These are phyloP conservation scores for Eufriesea mexicana DNA, from an alignment of 1,140 invertebrate genomes.

Conservation along the genomic window DNA sequence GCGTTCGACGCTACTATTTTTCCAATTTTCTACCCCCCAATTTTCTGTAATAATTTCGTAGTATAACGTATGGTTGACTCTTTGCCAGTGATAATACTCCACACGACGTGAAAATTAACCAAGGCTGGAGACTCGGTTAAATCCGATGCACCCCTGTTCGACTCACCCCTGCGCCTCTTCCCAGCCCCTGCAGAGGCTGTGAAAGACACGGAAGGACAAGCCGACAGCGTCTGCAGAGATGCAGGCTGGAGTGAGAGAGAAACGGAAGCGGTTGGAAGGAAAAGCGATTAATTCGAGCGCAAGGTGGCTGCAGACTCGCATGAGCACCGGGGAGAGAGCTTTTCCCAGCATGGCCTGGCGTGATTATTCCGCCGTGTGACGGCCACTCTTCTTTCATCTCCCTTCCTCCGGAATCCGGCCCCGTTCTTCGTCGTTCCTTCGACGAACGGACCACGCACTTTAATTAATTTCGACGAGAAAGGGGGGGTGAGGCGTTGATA, in stretches of 20 bases:
- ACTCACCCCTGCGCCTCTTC: too few relatives aligned
- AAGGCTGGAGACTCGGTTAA: too few relatives aligned
- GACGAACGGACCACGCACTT: constrained; percentile 40
- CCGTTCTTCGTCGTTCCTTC: background rate
- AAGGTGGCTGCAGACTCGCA: constrained; percentile 18
- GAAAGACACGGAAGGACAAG: background rate
- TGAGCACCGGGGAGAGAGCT: background rate
- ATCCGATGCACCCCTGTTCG: too few relatives aligned
- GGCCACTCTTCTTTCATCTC: background rate
- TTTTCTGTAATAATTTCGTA: too few relatives aligned
- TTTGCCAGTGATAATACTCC: too few relatives aligned
- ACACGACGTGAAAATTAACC: too few relatives aligned
- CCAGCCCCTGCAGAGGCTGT: background rate
- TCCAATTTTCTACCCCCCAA: too few relatives aligned
- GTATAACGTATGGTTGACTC: too few relatives aligned
- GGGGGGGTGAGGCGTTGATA: constrained; percentile 8
- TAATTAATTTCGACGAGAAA: constrained; percentile 59
- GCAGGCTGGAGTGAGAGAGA: background rate
- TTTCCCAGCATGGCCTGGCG: constrained; percentile 1
- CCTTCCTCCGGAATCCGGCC: too few relatives aligned
- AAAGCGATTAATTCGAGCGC: constrained; percentile 44
- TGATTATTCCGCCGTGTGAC: constrained; percentile 28
- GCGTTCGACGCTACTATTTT: too few relatives aligned
- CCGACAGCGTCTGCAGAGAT: background rate
- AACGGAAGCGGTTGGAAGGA: constrained; percentile 9